Conservation (phyloP, 2,113 vertebrate species). For the Scatophagus argus region DNA sequence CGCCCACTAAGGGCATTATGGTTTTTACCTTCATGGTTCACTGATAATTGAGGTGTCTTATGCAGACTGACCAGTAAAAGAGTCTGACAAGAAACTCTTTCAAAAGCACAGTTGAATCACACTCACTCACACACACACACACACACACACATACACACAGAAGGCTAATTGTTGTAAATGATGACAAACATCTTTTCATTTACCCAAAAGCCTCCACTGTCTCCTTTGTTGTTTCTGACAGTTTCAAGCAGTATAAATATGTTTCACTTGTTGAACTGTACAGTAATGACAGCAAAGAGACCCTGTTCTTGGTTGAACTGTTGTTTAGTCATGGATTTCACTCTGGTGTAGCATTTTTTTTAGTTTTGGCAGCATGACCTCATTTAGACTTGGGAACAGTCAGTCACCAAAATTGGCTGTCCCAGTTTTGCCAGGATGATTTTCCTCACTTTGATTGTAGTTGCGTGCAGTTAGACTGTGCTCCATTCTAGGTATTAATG, state of each 20-base stretch:
- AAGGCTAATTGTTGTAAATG: slow-evolving; percentile 40
- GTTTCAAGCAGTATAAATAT: background rate
- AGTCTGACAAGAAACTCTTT: slow-evolving; percentile 58
- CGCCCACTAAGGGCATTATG: slow-evolving; percentile 57
- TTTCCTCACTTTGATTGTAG: slow-evolving; percentile 56
- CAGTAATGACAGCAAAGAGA: background rate
- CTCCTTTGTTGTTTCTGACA: background rate
- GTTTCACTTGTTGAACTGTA: slow-evolving; percentile 16
- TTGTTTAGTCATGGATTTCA: slow-evolving; percentile 36
- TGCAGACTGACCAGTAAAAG: slow-evolving; percentile 41
- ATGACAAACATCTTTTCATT: slow-evolving; percentile 30
- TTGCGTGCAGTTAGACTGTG: slow-evolving; percentile 20
- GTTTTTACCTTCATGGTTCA: slow-evolving; percentile 69
- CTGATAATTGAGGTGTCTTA: slow-evolving; percentile 65
- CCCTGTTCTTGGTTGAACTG: slow-evolving; percentile 17
- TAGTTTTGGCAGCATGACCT: slow-evolving; percentile 63
- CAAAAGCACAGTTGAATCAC: slow-evolving; percentile 56
- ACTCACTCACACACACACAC: background rate
- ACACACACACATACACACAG: background rate
- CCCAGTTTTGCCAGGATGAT: slow-evolving; percentile 65
- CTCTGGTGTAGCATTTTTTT: slow-evolving; percentile 43
- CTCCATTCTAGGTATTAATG: background rate
- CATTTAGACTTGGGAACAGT: slow-evolving; percentile 54
- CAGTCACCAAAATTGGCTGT: slow-evolving; percentile 60
- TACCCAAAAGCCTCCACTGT: background rate